Conservation (phyloP, 2,888 invertebrate species). For the Harmothoe impar region DNA sequence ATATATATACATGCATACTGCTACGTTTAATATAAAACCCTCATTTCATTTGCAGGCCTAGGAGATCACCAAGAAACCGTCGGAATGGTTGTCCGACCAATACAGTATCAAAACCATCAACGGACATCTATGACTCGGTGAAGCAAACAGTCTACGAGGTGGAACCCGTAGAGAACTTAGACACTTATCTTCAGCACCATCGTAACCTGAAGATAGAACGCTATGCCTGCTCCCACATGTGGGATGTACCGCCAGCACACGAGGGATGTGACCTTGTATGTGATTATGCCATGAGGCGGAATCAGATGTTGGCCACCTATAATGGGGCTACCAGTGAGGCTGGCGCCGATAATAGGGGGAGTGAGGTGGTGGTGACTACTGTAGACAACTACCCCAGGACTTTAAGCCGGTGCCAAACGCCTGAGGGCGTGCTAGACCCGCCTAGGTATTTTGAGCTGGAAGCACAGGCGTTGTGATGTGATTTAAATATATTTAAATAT, state of each 20-base stretch:
- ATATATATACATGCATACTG: too few species aligned
- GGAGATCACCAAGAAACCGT: conserved; percentile 32
- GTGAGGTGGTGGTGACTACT: conserved; percentile 52
- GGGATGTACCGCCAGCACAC: conserved; percentile 59
- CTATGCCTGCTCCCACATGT: conserved; percentile 55
- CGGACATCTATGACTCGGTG: conserved; percentile 52
- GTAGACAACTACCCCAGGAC: conserved; percentile 47
- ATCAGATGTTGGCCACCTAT: conserved; percentile 57
- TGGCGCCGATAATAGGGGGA: conserved; percentile 47
- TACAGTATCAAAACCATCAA: conserved; percentile 10
- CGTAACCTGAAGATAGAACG: conserved; percentile 59
- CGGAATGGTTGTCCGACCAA: conserved; percentile 48
- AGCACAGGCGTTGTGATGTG: conserved; percentile 50
- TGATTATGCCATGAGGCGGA: conserved; percentile 48
- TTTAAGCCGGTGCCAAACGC: conserved; percentile 38
- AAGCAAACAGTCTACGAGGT: conserved; percentile 51
- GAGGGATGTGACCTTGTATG: conserved; percentile 46
- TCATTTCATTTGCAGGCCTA: background rate
- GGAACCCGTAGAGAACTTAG: conserved; percentile 48
- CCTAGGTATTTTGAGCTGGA: conserved; percentile 54
- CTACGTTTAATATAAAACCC: too few species aligned
- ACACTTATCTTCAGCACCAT: conserved; percentile 54
- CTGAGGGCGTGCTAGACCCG: conserved; percentile 53
- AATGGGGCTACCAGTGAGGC: conserved; percentile 45
- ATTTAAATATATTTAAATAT: background rate